Percentiles rank a stretch among this genome's conserved stretches.
These are phyloP conservation scores for Anoplius nigerrimus DNA, from an alignment of 2,888 invertebrate species.

Conservation along the genomic window DNA sequence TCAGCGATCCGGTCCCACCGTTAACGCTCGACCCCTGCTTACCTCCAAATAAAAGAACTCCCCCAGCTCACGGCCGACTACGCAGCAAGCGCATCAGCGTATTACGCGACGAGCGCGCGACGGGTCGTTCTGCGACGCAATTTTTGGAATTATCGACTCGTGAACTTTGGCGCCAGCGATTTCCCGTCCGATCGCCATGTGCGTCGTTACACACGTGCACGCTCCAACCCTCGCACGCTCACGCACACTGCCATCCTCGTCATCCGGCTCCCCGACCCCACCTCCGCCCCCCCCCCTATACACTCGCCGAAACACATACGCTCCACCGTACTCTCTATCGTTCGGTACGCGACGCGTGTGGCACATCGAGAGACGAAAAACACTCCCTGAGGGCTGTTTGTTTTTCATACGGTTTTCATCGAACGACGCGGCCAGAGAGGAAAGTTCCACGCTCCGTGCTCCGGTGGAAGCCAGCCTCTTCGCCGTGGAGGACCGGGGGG, in stretches of 20 bases:
- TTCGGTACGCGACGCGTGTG: neutral
- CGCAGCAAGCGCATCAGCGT: too few relatives aligned
- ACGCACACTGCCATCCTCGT: constrained; percentile 22
- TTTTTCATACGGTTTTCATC: constrained; percentile 56
- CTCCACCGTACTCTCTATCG: constrained; percentile 5
- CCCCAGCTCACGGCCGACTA: too few relatives aligned
- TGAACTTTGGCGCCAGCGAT: constrained; percentile 44
- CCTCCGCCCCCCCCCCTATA: neutral
- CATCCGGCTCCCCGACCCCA: too few relatives aligned
- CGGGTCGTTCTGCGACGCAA: constrained; percentile 24
- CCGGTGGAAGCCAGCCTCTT: too few relatives aligned
- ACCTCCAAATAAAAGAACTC: too few relatives aligned
- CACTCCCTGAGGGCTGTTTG: constrained; percentile 51
- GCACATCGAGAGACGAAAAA: constrained; percentile 35
- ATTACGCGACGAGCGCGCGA: too few relatives aligned
- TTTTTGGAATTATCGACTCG: constrained; percentile 57
- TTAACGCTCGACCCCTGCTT: too few relatives aligned
- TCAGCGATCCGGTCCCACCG: too few relatives aligned
- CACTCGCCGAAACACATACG: constrained; percentile 15
- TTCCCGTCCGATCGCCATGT: constrained; percentile 23
- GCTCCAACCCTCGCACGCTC: neutral
- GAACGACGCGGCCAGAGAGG: constrained; percentile 33
- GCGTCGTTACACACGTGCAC: too few relatives aligned
- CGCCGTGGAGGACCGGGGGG: too few relatives aligned
- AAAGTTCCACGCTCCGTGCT: neutral